A percentile compares a stretch with the other conserved stretches of the same genome.
Evolutionary conservation across 2,888 invertebrate species (phyloP).

Genomic region (Drosophila prolongata): DNA sequence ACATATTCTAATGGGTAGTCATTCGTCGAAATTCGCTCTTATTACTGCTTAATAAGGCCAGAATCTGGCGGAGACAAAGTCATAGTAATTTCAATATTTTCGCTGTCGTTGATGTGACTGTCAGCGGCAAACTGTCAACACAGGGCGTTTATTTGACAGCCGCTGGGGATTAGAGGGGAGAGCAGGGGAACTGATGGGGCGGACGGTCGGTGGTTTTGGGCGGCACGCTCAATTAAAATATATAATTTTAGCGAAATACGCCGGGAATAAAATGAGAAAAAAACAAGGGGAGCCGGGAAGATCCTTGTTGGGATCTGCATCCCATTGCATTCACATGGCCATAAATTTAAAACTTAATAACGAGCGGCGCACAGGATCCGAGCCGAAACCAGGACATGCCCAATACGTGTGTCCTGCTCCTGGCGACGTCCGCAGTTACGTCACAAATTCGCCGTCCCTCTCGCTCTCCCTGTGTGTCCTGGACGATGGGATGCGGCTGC

Average conservation of each 20-base stretch:
- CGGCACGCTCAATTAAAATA: slow-evolving; percentile 78
- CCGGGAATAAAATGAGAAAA: slow-evolving; percentile 34
- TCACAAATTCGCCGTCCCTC: slow-evolving; percentile 54
- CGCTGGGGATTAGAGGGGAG: slow-evolving; percentile 44
- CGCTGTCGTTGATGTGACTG: slow-evolving; percentile 53
- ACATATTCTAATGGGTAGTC: neutral
- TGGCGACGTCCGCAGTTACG: slow-evolving; percentile 52
- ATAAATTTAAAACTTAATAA: slow-evolving; percentile 84
- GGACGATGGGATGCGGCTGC: slow-evolving; percentile 67
- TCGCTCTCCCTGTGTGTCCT: neutral
- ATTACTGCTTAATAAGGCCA: slow-evolving; percentile 1
- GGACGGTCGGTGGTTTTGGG: slow-evolving; percentile 9
- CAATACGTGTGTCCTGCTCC: slow-evolving; percentile 68
- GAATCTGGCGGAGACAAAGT: slow-evolving; percentile 50
- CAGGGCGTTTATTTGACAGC: slow-evolving; percentile 76
- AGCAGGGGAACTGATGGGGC: slow-evolving; percentile 11
- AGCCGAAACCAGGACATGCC: slow-evolving; percentile 79
- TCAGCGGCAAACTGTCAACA: slow-evolving; percentile 67
- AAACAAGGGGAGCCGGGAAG: slow-evolving; percentile 24
- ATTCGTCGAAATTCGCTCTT: neutral
- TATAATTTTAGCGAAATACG: slow-evolving; percentile 69
- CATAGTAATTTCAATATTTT: slow-evolving; percentile 79
- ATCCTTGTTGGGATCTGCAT: slow-evolving; percentile 33
- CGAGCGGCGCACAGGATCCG: slow-evolving; percentile 66
- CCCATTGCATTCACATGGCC: slow-evolving; percentile 66